Percentiles rank a stretch among this genome's conserved stretches.
These are phyloP conservation scores for Ceratina australensis DNA, from an alignment of 1,140 invertebrate genomes.

Conservation along the genomic window DNA sequence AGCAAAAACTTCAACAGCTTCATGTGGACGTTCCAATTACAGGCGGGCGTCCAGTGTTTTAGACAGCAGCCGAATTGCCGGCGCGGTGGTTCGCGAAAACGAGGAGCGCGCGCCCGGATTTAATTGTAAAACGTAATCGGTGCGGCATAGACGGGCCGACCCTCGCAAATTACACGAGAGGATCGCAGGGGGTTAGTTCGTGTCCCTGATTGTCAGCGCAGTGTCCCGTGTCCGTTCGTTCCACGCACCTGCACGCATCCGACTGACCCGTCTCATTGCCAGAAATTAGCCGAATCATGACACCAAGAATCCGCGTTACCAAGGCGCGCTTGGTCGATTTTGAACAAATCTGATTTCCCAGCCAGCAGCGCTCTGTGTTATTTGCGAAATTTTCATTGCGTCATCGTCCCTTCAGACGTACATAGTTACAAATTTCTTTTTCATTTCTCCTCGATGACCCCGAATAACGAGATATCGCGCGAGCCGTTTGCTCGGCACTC, in stretches of 20 bases:
- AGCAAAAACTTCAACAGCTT: conserved; percentile 84
- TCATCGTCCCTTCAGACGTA: too few relatives aligned
- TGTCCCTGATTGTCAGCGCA: conserved; percentile 24
- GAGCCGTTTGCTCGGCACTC: too few relatives aligned
- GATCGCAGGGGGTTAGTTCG: conserved; percentile 24
- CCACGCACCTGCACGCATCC: background rate
- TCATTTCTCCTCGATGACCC: too few relatives aligned
- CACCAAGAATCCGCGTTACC: conserved; percentile 34
- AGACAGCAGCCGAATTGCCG: conserved; percentile 17
- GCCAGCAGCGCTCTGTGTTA: too few relatives aligned
- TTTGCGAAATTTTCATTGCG: too few relatives aligned
- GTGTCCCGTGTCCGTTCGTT: background rate
- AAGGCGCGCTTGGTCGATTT: conserved; percentile 56
- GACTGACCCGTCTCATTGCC: background rate
- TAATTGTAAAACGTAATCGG: conserved; percentile 56
- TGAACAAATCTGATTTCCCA: too few relatives aligned
- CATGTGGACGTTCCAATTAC: conserved; percentile 76
- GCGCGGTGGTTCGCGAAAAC: background rate
- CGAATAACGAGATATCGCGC: too few relatives aligned
- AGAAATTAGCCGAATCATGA: conserved; percentile 18
- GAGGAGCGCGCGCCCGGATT: conserved; percentile 27
- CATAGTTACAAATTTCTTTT: too few relatives aligned
- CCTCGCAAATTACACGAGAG: conserved; percentile 20
- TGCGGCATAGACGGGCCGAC: background rate
- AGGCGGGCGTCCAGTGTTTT: conserved; percentile 37